Percentiles rank a stretch among this genome's conserved stretches.
Conservation (phyloP, 2,888 invertebrate species). For the Pachliopta kotzebuea region DNA sequence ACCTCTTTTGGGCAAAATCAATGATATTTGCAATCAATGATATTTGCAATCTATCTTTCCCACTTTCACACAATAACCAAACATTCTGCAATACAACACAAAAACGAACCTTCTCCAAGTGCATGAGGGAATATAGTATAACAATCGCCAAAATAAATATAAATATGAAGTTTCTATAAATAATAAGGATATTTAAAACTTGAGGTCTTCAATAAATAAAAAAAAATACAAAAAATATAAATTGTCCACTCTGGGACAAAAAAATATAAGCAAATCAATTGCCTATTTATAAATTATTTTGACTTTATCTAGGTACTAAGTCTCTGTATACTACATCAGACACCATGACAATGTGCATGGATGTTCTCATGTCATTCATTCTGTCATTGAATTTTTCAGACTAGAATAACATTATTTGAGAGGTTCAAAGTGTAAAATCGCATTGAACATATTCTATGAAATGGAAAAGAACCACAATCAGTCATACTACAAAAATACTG, state of each 20-base stretch:
- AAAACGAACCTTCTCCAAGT: conserved; percentile 17
- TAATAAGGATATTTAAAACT: conserved; percentile 37
- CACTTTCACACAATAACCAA: conserved; percentile 24
- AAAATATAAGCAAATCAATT: conserved; percentile 30
- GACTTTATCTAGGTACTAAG: conserved; percentile 36
- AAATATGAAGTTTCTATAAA: conserved; percentile 39
- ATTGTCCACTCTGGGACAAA: conserved; percentile 37
- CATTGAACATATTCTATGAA: conserved; percentile 35
- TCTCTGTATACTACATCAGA: conserved; percentile 31
- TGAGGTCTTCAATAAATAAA: conserved; percentile 48
- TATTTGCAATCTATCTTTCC: conserved; percentile 26
- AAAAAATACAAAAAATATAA: conserved; percentile 39
- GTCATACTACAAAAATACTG: conserved; percentile 64
- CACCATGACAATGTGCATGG: conserved; percentile 29
- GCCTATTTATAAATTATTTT: conserved; percentile 32
- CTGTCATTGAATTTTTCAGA: conserved; percentile 59
- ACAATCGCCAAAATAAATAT: conserved; percentile 36
- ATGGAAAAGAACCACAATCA: conserved; percentile 41
- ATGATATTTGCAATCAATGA: too few relatives aligned
- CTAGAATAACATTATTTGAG: conserved; percentile 58
- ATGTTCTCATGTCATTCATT: conserved; percentile 46
- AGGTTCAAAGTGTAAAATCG: conserved; percentile 38
- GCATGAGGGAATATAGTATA: conserved; percentile 33
- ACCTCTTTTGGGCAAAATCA: background rate
- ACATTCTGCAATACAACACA: conserved; percentile 15